Percentiles rank a stretch among this genome's conserved stretches.
phyloP scores from a whole-genome alignment of 2,113 vertebrate genomes.

The Psammodynastes pulverulentus region DNA sequence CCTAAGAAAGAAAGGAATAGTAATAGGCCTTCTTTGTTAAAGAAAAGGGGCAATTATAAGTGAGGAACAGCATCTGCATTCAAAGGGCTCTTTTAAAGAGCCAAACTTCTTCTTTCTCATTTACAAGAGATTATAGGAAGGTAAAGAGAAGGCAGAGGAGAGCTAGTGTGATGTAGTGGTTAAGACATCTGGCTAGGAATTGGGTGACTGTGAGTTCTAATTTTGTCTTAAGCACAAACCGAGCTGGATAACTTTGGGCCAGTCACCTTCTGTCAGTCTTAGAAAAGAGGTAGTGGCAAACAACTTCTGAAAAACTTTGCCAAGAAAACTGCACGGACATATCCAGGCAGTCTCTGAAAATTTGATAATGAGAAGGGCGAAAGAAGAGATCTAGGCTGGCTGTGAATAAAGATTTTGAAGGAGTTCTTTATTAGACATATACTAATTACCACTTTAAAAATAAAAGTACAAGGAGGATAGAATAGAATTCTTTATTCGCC shows the following conservation, averaged over 20 bases:
- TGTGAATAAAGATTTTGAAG: neutral
- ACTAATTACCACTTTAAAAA: neutral
- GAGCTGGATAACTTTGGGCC: neutral
- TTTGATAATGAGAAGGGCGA: neutral
- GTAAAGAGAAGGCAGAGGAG: neutral
- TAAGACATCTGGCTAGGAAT: neutral
- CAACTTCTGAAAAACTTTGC: neutral
- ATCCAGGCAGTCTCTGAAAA: neutral
- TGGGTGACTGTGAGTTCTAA: neutral
- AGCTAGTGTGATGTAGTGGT: neutral
- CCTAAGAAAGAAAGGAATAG: constrained; percentile 55
- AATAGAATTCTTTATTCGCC: no score
- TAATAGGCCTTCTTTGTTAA: constrained; percentile 64
- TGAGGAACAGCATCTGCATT: constrained; percentile 51
- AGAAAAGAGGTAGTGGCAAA: neutral
- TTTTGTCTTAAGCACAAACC: neutral
- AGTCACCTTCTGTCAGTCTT: neutral
- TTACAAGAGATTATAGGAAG: constrained; percentile 34
- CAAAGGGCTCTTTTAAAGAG: constrained; percentile 62
- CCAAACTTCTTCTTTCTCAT: constrained; percentile 34
- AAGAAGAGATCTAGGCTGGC: constrained; percentile 18
- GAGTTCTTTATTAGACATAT: neutral
- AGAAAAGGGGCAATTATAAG: constrained; percentile 61
- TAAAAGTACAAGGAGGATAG: neutral
- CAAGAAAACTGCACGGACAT: neutral